These are phyloP conservation scores for Cyrtodaria siliqua DNA, from an alignment of 2,888 invertebrate genomes.

Conservation along the genomic window DNA sequence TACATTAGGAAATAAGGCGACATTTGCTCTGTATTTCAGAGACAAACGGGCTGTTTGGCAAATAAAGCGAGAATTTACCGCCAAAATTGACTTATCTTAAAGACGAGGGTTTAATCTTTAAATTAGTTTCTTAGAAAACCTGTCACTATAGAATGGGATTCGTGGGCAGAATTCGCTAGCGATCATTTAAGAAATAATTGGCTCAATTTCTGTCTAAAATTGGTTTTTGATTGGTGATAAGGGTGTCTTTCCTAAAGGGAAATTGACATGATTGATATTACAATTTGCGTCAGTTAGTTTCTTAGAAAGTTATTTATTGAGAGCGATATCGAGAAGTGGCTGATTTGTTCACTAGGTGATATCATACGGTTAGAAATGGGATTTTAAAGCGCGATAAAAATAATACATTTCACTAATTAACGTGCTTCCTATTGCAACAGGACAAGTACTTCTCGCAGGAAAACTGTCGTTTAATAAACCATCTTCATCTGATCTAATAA, in stretches of 20 bases:
- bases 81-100: constrained; percentile 64
- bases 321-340: constrained; percentile 30
- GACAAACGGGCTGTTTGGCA: constrained; percentile 56
- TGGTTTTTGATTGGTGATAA: constrained; percentile 69
- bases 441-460: not conserved
- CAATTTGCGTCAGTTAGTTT: constrained; percentile 53
- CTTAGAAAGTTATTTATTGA: constrained; percentile 51
- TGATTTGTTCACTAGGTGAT: constrained; percentile 39
- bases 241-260: constrained; percentile 57
- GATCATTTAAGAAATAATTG: constrained; percentile 66
- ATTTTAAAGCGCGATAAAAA: constrained; percentile 24
- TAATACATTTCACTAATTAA: constrained; percentile 29
- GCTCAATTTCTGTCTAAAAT: constrained; percentile 64
- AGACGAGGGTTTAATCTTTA: constrained; percentile 62
- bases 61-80: constrained; percentile 49
- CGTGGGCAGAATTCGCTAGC: constrained; percentile 59
- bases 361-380: constrained; percentile 18
- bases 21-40: constrained; percentile 56
- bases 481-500: not conserved
- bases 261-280: constrained; percentile 59
- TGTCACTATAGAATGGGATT: constrained; percentile 57
- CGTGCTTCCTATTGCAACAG: constrained; percentile 8
- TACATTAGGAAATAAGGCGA: constrained; percentile 59
- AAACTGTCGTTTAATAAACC: not conserved
- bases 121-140: constrained; percentile 61